Conservation (phyloP, 2,113 vertebrate species). For the Gavialis gangeticus region DNA sequence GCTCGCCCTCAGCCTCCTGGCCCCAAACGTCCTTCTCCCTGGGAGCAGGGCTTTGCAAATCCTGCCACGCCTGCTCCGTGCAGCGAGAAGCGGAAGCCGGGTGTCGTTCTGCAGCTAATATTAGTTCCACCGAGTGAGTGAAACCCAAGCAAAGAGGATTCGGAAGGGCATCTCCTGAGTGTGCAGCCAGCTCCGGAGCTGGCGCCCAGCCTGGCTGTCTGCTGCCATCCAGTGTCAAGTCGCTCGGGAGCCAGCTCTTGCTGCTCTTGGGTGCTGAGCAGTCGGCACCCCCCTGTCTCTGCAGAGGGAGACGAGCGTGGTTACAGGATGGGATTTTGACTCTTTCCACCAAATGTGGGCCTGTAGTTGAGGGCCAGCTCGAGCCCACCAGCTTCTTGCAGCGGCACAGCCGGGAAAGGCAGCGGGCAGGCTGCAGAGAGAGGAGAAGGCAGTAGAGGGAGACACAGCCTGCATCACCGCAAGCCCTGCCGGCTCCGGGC, state of each 20-base stretch:
- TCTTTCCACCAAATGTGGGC: too few relatives aligned
- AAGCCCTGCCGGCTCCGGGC: background rate
- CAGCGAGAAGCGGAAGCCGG: background rate
- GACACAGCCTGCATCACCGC: background rate
- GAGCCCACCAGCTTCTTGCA: too few relatives aligned
- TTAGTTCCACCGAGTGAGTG: background rate
- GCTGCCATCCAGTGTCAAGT: background rate
- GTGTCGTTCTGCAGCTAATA: background rate
- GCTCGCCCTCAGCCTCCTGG: accelerated
- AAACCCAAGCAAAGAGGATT: background rate
- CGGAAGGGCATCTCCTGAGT: background rate
- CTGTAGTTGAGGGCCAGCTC: too few relatives aligned
- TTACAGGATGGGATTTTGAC: too few relatives aligned
- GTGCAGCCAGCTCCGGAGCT: background rate
- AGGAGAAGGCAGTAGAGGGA: background rate
- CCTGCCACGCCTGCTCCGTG: background rate
- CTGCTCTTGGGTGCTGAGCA: too few relatives aligned
- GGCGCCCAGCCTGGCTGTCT: background rate
- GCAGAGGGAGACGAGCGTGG: background rate
- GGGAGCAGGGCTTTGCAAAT: accelerated
- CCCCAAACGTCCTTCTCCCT: too few relatives aligned
- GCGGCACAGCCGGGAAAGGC: background rate
- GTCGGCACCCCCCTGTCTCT: background rate
- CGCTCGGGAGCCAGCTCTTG: background rate
- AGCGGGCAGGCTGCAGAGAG: background rate